These are phyloP conservation scores for Neodon shergylaensis DNA, from an alignment of 2,113 vertebrate genomes.

Conservation along the genomic window DNA sequence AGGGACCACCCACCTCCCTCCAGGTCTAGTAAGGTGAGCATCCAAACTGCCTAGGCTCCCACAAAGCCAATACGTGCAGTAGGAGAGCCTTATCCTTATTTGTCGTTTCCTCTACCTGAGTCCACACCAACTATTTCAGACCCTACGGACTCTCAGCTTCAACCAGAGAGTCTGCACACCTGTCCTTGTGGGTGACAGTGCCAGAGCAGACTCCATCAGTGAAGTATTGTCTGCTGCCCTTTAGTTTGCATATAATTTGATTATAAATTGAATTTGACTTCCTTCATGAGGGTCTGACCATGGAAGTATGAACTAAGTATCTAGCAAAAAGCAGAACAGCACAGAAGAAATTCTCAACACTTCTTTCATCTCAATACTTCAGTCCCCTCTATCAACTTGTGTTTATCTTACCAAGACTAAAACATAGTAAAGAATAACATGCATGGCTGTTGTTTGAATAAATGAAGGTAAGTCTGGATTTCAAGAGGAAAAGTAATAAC, in stretches of 20 bases:
- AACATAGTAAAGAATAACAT: neutral
- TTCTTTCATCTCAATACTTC: neutral
- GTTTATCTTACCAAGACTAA: neutral
- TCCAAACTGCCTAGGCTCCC: no score
- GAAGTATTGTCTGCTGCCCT: neutral
- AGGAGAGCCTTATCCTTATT: neutral
- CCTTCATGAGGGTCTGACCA: neutral
- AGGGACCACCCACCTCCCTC: no score
- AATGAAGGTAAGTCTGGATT: slow-evolving; percentile 14
- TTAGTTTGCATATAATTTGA: neutral
- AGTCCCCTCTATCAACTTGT: neutral
- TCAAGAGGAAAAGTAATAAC: slow-evolving; percentile 7
- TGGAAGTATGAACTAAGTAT: neutral
- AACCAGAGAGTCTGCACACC: neutral
- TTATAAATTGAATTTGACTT: slow-evolving; percentile 24
- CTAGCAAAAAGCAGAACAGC: neutral
- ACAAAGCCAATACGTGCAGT: no score
- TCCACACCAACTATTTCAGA: neutral
- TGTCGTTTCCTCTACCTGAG: neutral
- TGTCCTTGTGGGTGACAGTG: neutral
- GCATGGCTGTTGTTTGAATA: neutral
- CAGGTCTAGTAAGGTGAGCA: no score
- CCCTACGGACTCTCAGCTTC: neutral
- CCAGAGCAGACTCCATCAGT: neutral
- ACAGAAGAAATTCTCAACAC: neutral